Conservation (phyloP, 2,797 vertebrate species). For the Xerus rutilus region DNA sequence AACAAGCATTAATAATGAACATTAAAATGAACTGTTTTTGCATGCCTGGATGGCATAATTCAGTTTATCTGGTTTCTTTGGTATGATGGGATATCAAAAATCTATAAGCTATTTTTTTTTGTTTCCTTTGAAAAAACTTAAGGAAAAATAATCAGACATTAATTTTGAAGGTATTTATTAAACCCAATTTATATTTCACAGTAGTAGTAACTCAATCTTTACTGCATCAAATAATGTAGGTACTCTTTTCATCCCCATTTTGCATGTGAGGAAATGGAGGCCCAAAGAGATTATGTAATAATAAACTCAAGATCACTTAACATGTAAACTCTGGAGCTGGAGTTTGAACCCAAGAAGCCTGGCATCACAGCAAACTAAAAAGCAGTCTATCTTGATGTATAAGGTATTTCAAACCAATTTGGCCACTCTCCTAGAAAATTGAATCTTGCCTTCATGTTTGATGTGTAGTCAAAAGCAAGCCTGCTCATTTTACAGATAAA, state of each 20-base stretch:
- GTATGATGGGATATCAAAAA: conserved; percentile 18
- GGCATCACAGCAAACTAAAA: background rate
- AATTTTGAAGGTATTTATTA: conserved; percentile 2
- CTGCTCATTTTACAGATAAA: conserved; percentile 33
- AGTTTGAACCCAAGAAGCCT: conserved; percentile 25
- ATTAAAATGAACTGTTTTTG: conserved; percentile 20
- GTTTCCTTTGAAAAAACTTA: background rate
- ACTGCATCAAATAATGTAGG: background rate
- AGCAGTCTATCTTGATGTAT: background rate
- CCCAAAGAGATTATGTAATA: background rate
- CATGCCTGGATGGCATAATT: background rate
- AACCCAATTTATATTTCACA: conserved; percentile 15
- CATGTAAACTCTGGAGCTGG: conserved; percentile 1
- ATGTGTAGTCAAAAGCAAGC: conserved; percentile 45
- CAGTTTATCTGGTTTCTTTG: background rate
- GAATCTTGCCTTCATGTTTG: conserved; percentile 9
- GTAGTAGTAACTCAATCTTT: background rate
- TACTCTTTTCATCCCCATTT: background rate
- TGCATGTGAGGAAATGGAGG: conserved; percentile 22
- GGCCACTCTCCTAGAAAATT: conserved; percentile 50
- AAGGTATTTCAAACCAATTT: conserved; percentile 8
- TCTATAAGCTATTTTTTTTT: background rate
- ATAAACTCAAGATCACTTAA: conserved; percentile 25
- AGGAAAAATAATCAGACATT: background rate
- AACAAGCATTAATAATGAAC: background rate